phyloP scores from a whole-genome alignment of 2,888 invertebrate species.

The Dorcus parallelipipedus region DNA sequence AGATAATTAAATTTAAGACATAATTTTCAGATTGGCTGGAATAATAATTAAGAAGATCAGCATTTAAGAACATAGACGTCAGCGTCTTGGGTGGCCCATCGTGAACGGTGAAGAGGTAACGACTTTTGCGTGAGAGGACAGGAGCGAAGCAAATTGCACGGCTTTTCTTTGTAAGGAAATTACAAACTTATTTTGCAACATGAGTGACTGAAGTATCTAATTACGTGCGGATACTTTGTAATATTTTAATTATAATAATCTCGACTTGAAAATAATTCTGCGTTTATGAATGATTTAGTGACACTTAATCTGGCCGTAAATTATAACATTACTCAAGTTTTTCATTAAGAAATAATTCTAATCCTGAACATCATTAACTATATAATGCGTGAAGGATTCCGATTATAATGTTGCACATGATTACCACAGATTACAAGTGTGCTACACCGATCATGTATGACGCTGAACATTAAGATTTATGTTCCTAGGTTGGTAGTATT shows the following conservation, averaged over 20 bases:
- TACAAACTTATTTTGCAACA: conserved; percentile 12
- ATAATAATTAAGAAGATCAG: conserved; percentile 38
- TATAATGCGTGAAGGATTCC: too few relatives aligned
- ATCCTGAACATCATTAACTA: too few relatives aligned
- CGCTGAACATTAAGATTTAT: too few relatives aligned
- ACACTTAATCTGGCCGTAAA: background rate
- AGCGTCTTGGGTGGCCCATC: conserved; percentile 39
- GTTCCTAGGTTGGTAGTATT: too few relatives aligned
- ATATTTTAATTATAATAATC: background rate
- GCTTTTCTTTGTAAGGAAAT: conserved; percentile 13
- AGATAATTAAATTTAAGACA: conserved; percentile 16
- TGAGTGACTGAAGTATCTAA: background rate
- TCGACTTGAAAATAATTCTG: background rate
- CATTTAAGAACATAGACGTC: conserved; percentile 36
- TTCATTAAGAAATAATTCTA: too few relatives aligned
- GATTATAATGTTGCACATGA: too few relatives aligned
- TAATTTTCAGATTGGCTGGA: conserved; percentile 38
- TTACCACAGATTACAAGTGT: too few relatives aligned
- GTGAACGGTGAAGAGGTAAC: conserved; percentile 5
- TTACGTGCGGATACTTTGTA: background rate
- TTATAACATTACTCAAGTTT: background rate
- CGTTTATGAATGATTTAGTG: background rate
- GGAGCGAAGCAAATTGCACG: conserved; percentile 34
- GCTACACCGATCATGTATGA: too few relatives aligned
- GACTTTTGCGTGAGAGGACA: conserved; percentile 18